Evolutionary conservation across 1,140 invertebrate genomes (phyloP), one percentile per base, ranked within the genome.

Genomic region (Anagrus nilaparvatae): DNA sequence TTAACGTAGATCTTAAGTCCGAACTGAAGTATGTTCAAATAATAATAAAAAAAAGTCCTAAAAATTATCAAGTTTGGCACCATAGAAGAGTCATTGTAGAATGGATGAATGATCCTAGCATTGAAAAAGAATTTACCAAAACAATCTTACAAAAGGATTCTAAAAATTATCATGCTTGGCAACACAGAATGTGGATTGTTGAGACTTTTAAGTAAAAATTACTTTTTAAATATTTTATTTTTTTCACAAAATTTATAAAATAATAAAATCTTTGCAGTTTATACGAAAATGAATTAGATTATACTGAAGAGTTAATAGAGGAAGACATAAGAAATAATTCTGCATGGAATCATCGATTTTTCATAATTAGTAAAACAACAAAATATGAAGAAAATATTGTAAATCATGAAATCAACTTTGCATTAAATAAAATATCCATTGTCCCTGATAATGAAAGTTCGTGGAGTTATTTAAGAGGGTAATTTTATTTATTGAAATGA

Each of bases 141-240:
- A 69, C 71, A 25, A 81, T 95, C 31, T 69, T 99, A 6, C 59
- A 73, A 36, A 75, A 82, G 42, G 97, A 99, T 70, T 77, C 87
- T 3, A 99, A 99, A 68, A 99, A 99, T 71, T 99, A 99, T 70
- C 97, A 99, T 70, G 93, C 92, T 3, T 99, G 97, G 97, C 94
- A 99, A 67, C 87, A 99, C 67, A 73, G 95, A 51, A 92, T 97
- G 55, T 97, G 93, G 94, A 82, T 84, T 14, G 79, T 91, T 16
- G 77, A 77, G 54, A 81, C 77, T 18, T 92, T 83, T 56, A 81
- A 82, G 85, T 87, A n/a, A n/a, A n/a, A n/a, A n/a, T n/a, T n/a
- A n/a, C n/a, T n/a, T n/a, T n/a, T n/a, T n/a, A n/a, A n/a, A n/a
- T n/a, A n/a, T n/a, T n/a, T n/a, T n/a, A n/a, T 3, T 19, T 33